Percentiles rank a stretch among this genome's conserved stretches.
Evolutionary conservation across 2,797 vertebrate species (phyloP).

Genomic region (Lepidocolaptes lacrymiger): DNA sequence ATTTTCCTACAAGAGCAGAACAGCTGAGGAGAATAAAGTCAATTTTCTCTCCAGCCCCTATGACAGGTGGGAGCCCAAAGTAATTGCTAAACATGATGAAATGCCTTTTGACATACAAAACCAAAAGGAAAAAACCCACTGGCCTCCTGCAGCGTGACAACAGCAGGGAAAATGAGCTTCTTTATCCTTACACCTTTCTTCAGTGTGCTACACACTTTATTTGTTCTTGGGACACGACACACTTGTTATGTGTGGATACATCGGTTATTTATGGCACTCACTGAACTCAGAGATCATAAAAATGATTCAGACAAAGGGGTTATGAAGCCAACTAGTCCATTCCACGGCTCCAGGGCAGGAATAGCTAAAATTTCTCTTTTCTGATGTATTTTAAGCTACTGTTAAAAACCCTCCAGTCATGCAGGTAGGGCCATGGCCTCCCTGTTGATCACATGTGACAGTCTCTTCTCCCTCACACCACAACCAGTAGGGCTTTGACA

Average conservation of each 20-base stretch:
- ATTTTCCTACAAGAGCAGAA: not conserved
- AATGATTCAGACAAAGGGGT: not conserved
- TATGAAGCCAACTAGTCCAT: not conserved
- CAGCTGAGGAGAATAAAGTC: not conserved
- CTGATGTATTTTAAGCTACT: not conserved
- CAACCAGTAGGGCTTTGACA: not conserved
- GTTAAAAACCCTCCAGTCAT: not conserved
- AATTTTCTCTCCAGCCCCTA: not conserved
- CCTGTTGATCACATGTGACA: not conserved
- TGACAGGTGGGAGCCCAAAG: not conserved
- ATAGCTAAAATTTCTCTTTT: not conserved
- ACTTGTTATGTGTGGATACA: not conserved
- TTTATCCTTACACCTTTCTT: not conserved
- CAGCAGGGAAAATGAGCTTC: not conserved
- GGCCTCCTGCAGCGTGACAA: not conserved
- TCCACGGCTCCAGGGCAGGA: not conserved
- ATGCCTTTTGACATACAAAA: not conserved
- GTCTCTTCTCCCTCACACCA: not conserved
- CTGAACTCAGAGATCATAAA: not conserved
- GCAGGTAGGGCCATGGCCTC: not conserved
- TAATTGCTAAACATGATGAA: not conserved
- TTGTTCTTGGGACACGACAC: not conserved
- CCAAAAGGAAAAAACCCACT: not conserved
- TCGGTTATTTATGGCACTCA: not conserved
- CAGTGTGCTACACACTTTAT: not conserved